Evolutionary conservation across 92 coral and sea anemone genomes (phyloP).

Genomic region (Epizoanthus fatuus): DNA sequence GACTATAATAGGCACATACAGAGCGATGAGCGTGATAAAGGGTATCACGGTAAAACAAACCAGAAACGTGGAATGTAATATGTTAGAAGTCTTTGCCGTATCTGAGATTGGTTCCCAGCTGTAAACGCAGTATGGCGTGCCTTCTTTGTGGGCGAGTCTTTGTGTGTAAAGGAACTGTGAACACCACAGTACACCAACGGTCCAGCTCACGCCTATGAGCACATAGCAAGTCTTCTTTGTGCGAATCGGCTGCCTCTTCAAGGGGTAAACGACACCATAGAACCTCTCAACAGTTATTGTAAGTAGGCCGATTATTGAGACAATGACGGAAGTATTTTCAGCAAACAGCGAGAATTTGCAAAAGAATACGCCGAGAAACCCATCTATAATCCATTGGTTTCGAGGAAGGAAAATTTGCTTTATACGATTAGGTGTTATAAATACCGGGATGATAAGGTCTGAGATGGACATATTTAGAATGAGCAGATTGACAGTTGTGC

Average conservation of each 20-base stretch:
- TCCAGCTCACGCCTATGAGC: neutral
- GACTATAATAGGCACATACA: neutral
- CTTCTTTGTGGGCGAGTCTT: slow-evolving; percentile 1
- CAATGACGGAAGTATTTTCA: slow-evolving; percentile 18
- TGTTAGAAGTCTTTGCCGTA: neutral
- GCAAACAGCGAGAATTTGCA: slow-evolving; percentile 8
- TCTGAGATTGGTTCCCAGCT: slow-evolving; percentile 10
- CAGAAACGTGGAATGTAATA: slow-evolving; percentile 4
- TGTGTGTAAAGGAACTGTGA: slow-evolving; percentile 12
- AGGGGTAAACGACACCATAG: slow-evolving; percentile 7
- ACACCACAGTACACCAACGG: neutral
- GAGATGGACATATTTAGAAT: slow-evolving; percentile 29
- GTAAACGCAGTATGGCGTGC: neutral
- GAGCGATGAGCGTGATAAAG: neutral
- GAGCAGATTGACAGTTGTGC: slow-evolving; percentile 26
- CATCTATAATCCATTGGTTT: neutral
- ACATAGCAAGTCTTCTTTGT: neutral
- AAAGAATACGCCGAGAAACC: neutral
- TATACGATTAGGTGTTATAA: slow-evolving; percentile 11
- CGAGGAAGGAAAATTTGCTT: slow-evolving; percentile 19
- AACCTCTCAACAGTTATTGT: neutral
- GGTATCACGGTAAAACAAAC: slow-evolving; percentile 9
- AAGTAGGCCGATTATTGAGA: slow-evolving; percentile 9
- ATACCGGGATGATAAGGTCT: neutral
- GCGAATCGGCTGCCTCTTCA: slow-evolving; percentile 2